A percentile compares a stretch with the other conserved stretches of the same genome.
phyloP scores from a whole-genome alignment of 1,140 invertebrate genomes.

The Cecropterus lyciades region DNA sequence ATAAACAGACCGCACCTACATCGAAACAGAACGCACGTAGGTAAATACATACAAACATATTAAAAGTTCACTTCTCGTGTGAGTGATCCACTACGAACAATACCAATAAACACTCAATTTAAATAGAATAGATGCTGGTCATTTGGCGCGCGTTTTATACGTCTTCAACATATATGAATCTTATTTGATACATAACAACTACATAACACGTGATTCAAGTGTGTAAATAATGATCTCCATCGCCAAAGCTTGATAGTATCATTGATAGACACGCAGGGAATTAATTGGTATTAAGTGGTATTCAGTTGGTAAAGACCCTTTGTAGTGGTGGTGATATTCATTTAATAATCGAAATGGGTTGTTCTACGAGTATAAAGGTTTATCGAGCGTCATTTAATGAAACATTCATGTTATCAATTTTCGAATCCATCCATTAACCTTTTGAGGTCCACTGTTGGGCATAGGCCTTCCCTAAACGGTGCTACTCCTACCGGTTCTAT shows the following conservation, averaged over 20 bases:
- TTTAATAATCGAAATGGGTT: no score
- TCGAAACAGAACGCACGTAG: no score
- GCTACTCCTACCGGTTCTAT: no score
- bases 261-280: not conserved
- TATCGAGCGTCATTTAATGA: no score
- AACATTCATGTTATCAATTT: no score
- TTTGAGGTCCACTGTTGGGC: no score
- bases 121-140: conserved; percentile 24
- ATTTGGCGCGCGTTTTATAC: conserved; percentile 23
- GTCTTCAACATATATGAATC: conserved; percentile 13
- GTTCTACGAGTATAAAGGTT: no score
- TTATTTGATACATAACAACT: conserved; percentile 13
- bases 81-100: not conserved
- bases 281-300: not conserved
- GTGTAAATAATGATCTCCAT: conserved; percentile 18
- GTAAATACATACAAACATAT: not conserved
- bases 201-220: conserved; percentile 24
- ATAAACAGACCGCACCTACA: no score
- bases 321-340: no score
- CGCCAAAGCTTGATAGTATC: not conserved
- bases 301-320: no score
- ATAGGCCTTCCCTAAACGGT: no score
- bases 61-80: conserved; percentile 1
- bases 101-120: conserved; percentile 23
- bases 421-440: no score